A percentile compares a stretch with the other conserved stretches of the same genome.
Evolutionary conservation across 2,113 vertebrate species (phyloP).

Genomic region (Trochalopteron elliotii): DNA sequence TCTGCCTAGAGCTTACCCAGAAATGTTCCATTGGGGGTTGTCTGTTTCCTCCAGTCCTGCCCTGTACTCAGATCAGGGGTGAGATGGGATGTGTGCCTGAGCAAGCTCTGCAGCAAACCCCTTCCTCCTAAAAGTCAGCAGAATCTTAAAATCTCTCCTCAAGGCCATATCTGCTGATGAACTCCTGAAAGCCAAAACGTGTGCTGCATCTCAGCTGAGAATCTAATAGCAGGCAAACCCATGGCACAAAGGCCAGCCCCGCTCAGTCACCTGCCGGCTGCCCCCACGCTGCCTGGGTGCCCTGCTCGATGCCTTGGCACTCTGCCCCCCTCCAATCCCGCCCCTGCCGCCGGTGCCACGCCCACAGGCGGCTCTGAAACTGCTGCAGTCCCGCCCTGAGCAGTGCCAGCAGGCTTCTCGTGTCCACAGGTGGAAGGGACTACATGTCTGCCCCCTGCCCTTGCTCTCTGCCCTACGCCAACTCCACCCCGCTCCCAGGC

Average conservation of each 20-base stretch:
- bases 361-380: accelerated
- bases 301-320: accelerated
- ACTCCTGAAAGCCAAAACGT: background rate
- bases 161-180: background rate
- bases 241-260: background rate
- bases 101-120: background rate
- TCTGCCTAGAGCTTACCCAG: background rate
- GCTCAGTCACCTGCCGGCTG: accelerated
- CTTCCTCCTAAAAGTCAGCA: background rate
- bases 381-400: background rate
- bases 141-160: background rate
- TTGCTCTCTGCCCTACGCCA: background rate
- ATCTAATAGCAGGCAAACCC: accelerated
- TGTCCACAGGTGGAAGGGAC: too few species aligned
- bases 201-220: background rate
- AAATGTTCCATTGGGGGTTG: too few species aligned
- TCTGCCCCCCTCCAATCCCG: too few species aligned
- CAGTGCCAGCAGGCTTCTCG: accelerated
- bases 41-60: too few species aligned
- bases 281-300: accelerated
- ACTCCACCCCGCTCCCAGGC: too few species aligned
- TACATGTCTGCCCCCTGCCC: background rate
- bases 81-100: background rate
- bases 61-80: too few species aligned
- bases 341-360: background rate